Evolutionary conservation across 2,797 vertebrate genomes (phyloP).

Genomic region (Prunella strophiata): DNA sequence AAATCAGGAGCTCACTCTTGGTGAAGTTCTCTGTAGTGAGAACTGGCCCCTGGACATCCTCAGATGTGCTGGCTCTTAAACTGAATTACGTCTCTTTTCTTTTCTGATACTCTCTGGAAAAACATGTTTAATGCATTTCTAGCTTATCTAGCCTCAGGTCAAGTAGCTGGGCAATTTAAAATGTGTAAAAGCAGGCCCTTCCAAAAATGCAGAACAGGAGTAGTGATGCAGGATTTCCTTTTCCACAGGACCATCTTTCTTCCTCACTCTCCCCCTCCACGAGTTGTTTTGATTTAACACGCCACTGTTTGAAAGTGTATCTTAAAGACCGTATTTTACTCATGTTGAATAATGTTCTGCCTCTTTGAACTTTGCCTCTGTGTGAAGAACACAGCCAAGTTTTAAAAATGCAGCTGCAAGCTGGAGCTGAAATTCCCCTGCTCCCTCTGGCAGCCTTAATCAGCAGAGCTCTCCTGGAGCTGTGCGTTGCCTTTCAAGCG

Average conservation of each 20-base stretch:
- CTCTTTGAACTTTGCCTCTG: constrained; percentile 65
- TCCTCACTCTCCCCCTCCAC: not conserved
- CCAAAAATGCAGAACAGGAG: not conserved
- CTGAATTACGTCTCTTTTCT: not conserved
- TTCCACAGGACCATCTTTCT: not conserved
- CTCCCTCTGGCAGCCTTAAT: constrained; percentile 51
- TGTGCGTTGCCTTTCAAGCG: not conserved
- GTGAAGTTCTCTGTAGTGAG: not conserved
- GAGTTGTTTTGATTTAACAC: constrained; percentile 22
- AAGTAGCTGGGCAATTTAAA: not conserved
- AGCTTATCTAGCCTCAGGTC: not conserved
- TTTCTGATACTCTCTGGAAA: not conserved
- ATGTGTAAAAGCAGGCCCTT: not conserved
- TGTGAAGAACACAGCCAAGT: constrained; percentile 39
- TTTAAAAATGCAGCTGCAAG: constrained; percentile 45
- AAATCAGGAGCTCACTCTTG: not conserved
- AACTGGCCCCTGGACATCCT: not conserved
- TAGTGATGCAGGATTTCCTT: not conserved
- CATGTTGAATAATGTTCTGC: constrained; percentile 62
- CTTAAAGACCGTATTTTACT: constrained; percentile 67
- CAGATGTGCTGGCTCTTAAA: not conserved
- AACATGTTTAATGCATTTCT: not conserved
- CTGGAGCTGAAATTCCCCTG: constrained; percentile 51
- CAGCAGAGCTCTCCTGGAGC: constrained; percentile 41
- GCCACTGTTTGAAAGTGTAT: constrained; percentile 48